These are phyloP conservation scores for Sturnira hondurensis DNA, from an alignment of 2,113 vertebrate genomes.

Conservation along the genomic window DNA sequence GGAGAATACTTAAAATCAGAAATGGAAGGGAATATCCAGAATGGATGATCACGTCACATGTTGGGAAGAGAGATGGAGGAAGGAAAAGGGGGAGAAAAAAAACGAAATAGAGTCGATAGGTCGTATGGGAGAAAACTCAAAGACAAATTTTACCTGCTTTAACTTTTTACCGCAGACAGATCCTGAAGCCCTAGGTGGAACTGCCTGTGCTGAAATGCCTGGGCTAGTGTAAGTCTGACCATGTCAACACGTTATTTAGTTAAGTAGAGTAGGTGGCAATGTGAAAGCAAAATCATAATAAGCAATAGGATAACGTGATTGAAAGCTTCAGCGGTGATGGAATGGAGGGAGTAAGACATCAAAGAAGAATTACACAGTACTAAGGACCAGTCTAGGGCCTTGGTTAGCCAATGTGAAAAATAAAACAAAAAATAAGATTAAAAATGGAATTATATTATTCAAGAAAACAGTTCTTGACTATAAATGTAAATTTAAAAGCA, in stretches of 20 bases:
- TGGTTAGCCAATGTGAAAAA: background rate
- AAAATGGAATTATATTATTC: background rate
- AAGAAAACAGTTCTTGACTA: background rate
- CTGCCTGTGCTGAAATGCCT: constrained; percentile 23
- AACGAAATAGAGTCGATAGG: background rate
- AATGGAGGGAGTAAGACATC: background rate
- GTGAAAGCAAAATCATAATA: background rate
- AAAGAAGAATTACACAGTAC: background rate
- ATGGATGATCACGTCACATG: background rate
- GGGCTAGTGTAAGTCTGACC: constrained; percentile 28
- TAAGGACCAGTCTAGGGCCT: too few species aligned
- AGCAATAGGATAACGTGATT: background rate
- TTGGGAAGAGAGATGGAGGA: background rate
- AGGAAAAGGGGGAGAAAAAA: background rate
- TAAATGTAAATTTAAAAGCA: constrained; percentile 43
- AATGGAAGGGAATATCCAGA: background rate
- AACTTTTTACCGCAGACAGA: background rate
- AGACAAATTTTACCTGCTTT: background rate
- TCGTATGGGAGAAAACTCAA: background rate
- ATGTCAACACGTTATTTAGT: constrained; percentile 62
- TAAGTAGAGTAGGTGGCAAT: constrained; percentile 29
- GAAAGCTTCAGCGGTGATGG: background rate
- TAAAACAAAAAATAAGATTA: background rate
- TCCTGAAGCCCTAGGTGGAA: background rate
- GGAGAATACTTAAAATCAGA: background rate